A percentile compares a stretch with the other conserved stretches of the same genome.
Conservation (phyloP, 2,113 vertebrate species). For the Castor canadensis region DNA sequence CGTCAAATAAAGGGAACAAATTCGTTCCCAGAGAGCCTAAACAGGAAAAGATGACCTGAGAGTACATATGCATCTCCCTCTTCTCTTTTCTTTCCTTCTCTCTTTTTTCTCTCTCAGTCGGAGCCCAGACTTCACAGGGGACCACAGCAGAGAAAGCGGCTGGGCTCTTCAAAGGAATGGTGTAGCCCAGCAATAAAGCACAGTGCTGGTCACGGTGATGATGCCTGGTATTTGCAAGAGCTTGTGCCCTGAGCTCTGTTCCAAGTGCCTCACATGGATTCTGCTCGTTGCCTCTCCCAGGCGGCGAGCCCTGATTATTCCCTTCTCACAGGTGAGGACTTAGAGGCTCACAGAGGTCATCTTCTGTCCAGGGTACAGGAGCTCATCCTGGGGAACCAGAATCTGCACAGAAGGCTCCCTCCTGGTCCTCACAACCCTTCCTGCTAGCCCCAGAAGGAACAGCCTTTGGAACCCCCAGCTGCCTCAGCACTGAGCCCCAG, state of each 20-base stretch:
- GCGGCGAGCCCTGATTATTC: neutral
- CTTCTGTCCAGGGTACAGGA: neutral
- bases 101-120: neutral
- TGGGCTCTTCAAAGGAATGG: neutral
- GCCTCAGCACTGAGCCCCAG: neutral
- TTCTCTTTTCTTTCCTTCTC: neutral
- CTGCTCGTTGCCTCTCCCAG: neutral
- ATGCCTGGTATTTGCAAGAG: rapidly evolving
- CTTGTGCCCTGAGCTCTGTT: neutral
- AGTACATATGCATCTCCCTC: rapidly evolving
- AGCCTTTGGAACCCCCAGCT: neutral
- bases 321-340: neutral
- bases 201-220: rapidly evolving
- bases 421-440: neutral
- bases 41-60: neutral
- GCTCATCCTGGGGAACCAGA: no score
- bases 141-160: neutral
- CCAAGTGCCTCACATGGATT: neutral
- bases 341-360: neutral
- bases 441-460: neutral
- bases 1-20: neutral
- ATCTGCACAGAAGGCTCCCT: neutral
- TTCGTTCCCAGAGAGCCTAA: neutral
- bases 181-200: neutral
- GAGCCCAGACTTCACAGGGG: neutral